Base-by-base conservation (phyloP, 2,113 vertebrate genomes). In the Paradoxurus hermaphroditus region DNA sequence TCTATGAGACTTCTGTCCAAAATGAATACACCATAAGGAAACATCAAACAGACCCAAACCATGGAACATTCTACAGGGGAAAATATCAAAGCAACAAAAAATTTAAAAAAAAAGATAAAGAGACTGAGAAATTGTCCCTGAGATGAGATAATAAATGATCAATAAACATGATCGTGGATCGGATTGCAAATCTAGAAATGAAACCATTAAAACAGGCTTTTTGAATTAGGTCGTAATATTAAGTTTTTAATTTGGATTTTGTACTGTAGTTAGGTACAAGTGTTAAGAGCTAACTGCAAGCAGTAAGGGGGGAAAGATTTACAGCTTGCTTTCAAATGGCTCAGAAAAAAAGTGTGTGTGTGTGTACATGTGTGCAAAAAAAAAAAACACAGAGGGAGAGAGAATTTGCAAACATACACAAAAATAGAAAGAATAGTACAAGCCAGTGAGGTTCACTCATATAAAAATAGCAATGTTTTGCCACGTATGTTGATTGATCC, bases 351-450 rank as follows among this genome's bases (percentile, higher is more conserved):
- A 0, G 51, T 73, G 9, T 63, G 56, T 49, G 23, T 8, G 18
- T 41, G 41, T 62, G 2, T 36, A 13, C 31, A 14, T 82, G 18
- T 31, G 8, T 59, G 5, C 44, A 7, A 31, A 41, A n/a, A 81
- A 4, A 49, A 21, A n/a, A 27, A n/a, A n/a, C 0, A 8, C 3
- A 34, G 1, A n/a, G 5, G 15, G 31, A 34, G 1, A 27, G 25
- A 34, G 1, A 27, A 44, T 94, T 83, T 86, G 21, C 4, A 92
- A 78, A 31, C 25, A 34, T 44, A 44, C 21, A 63, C 59, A 81
- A 59, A 19, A 36, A 62, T 70, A 56, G 27, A 56, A 79, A 3
- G 2, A 63, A 44, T 75, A 83, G 63, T 15, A 41, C 1, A 68
- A 89, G 39, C 5, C 36, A 82, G 36, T 34, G 21, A 1, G 25